Percentiles rank a stretch among this genome's conserved stretches.
Conservation (phyloP, 2,797 vertebrate genomes). For the Pseudotriccus pelzelni region DNA sequence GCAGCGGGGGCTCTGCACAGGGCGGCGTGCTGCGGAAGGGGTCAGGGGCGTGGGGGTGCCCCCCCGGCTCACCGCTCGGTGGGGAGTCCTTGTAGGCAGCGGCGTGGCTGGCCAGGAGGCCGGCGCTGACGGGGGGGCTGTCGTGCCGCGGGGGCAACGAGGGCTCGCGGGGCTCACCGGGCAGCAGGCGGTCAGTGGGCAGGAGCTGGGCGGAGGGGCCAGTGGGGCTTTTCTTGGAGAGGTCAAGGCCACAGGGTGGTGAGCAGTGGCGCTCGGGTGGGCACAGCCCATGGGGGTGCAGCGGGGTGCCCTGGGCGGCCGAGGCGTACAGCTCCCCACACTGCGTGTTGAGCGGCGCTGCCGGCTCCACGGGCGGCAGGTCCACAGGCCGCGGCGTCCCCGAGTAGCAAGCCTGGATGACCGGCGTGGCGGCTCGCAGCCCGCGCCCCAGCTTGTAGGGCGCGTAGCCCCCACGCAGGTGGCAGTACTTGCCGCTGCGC, state of each 20-base stretch:
- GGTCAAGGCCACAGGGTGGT: conserved; percentile 92
- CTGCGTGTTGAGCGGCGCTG: conserved; percentile 84
- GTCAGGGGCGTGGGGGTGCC: conserved; percentile 69
- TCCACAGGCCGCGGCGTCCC: conserved; percentile 69
- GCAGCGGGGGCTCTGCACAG: conserved; percentile 79
- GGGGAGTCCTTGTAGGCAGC: conserved; percentile 79
- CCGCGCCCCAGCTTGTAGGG: conserved; percentile 81
- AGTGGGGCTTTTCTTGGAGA: conserved; percentile 95
- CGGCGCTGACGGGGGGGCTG: conserved; percentile 75
- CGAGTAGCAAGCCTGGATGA: conserved; percentile 92
- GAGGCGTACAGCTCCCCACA: conserved; percentile 91
- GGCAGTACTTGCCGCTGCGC: conserved; percentile 91
- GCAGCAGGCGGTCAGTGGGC: conserved; percentile 78
- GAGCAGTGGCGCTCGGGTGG: conserved; percentile 88
- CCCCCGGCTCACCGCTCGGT: conserved; percentile 65
- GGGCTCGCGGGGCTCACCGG: conserved; percentile 76
- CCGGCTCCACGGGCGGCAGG: conserved; percentile 75
- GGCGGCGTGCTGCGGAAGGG: conserved; percentile 78
- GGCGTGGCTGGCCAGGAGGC: conserved; percentile 74
- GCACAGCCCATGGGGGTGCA: conserved; percentile 82
- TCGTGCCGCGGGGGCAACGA: conserved; percentile 71
- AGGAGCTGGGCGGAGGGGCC: conserved; percentile 73
- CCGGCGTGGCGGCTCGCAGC: conserved; percentile 87
- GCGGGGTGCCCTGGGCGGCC: conserved; percentile 81
- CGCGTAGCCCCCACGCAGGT: conserved; percentile 83